Evolutionary conservation across 1,140 invertebrate species (phyloP).

Genomic region (Heliconius melpomene): DNA sequence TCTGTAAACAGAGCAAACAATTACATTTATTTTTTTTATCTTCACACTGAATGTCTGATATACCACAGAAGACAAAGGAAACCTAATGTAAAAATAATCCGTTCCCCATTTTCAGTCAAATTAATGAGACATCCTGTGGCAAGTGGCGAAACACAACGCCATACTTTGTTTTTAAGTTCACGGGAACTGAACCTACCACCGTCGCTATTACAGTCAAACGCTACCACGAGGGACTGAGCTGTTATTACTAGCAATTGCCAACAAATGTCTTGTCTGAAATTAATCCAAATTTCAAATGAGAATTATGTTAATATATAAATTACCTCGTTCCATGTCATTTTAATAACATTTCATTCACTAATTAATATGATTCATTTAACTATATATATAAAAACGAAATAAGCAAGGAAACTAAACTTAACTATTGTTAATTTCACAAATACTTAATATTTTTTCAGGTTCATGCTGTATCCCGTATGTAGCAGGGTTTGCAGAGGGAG

Average conservation of each 20-base stretch:
- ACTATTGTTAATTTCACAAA: background rate
- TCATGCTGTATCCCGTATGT: too few species aligned
- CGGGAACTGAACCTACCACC: too few species aligned
- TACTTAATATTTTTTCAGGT: background rate
- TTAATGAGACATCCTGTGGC: too few species aligned
- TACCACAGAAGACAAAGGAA: too few species aligned
- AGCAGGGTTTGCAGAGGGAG: too few species aligned
- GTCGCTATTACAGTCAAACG: too few species aligned
- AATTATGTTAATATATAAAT: background rate
- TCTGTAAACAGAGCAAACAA: constrained; percentile 13
- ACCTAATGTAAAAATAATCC: too few species aligned
- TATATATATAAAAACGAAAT: background rate
- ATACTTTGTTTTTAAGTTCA: too few species aligned
- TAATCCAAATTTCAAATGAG: background rate
- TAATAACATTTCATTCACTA: background rate
- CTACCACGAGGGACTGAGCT: too few species aligned
- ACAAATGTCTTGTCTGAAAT: background rate
- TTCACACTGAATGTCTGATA: too few species aligned
- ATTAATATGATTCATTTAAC: background rate
- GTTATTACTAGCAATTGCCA: background rate
- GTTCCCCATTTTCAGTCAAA: too few species aligned
- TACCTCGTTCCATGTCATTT: background rate
- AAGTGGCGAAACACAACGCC: too few species aligned
- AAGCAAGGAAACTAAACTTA: background rate
- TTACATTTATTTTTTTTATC: background rate